phyloP scores from a whole-genome alignment of 1,140 invertebrate species.

The Himalopsyche phryganea region DNA sequence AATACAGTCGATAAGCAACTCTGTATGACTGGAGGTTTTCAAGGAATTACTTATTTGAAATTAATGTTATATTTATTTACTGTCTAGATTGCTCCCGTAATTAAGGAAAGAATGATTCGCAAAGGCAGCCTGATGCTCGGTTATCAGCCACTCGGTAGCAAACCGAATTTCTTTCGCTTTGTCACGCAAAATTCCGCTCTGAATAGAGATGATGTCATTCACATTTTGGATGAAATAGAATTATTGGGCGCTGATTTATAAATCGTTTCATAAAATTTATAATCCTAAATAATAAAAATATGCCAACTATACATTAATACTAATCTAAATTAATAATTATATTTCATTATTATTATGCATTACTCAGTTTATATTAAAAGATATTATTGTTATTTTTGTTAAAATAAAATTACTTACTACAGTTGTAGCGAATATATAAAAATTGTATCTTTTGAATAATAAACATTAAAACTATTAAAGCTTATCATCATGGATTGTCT shows the following conservation, averaged over 20 bases:
- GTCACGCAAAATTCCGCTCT: slow-evolving; percentile 62
- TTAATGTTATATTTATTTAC: slow-evolving; percentile 1
- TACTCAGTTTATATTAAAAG: background rate
- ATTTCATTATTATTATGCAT: background rate
- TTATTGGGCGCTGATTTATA: slow-evolving; percentile 51
- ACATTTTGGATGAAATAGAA: slow-evolving; percentile 59
- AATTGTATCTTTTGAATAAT: no score
- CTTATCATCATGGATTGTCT: no score
- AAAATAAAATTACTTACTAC: background rate
- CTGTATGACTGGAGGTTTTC: no score
- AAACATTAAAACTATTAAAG: no score
- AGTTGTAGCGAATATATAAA: background rate
- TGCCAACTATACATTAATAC: no score
- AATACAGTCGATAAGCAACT: no score
- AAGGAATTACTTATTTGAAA: no score
- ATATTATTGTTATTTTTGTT: background rate
- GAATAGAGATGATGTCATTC: slow-evolving; percentile 53
- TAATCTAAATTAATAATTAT: background rate
- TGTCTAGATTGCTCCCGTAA: slow-evolving; percentile 62
- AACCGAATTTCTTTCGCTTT: slow-evolving; percentile 71
- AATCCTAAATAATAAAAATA: no score
- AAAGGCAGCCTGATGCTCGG: slow-evolving; percentile 67
- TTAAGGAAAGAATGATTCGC: slow-evolving; percentile 68
- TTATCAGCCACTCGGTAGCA: slow-evolving; percentile 63
- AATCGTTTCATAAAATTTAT: slow-evolving; percentile 1